Percentiles rank a stretch among this genome's conserved stretches.
Conservation (phyloP, 35 echinoderm and acorn worm genomes). For the Patiria miniata region DNA sequence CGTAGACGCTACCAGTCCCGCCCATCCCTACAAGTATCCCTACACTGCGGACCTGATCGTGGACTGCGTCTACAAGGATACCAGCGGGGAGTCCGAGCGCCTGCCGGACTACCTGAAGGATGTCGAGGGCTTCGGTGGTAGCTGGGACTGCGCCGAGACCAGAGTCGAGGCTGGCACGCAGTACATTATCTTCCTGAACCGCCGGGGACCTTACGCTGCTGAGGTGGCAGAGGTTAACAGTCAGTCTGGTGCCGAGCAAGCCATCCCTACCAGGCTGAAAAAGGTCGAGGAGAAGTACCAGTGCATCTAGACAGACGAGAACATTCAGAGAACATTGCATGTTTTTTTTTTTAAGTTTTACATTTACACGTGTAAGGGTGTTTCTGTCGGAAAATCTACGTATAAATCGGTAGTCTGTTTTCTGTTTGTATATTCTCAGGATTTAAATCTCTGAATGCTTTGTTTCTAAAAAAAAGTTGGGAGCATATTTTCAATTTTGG, state of each 20-base stretch:
- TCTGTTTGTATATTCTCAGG: no score
- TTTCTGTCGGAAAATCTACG: no score
- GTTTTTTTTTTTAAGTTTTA: no score
- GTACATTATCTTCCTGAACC: background rate
- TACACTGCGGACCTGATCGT: conserved; percentile 8
- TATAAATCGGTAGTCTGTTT: no score
- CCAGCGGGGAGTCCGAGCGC: background rate
- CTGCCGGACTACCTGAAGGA: background rate
- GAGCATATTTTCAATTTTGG: no score
- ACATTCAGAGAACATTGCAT: no score
- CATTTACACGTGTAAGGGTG: no score
- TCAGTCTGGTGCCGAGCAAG: background rate
- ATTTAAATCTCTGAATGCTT: no score
- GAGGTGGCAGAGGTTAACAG: background rate
- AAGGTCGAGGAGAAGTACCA: background rate
- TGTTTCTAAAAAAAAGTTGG: no score
- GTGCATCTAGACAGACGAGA: background rate
- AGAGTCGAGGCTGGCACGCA: background rate
- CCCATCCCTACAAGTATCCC: background rate
- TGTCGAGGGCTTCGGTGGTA: background rate
- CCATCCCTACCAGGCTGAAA: background rate
- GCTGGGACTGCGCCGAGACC: background rate
- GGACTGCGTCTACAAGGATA: background rate
- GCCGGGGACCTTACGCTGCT: background rate
- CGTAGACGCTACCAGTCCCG: background rate